Evolutionary conservation across 2,113 vertebrate species (phyloP), one percentile per base, ranked within the genome.

Genomic region (Psephotus haematonotus): DNA sequence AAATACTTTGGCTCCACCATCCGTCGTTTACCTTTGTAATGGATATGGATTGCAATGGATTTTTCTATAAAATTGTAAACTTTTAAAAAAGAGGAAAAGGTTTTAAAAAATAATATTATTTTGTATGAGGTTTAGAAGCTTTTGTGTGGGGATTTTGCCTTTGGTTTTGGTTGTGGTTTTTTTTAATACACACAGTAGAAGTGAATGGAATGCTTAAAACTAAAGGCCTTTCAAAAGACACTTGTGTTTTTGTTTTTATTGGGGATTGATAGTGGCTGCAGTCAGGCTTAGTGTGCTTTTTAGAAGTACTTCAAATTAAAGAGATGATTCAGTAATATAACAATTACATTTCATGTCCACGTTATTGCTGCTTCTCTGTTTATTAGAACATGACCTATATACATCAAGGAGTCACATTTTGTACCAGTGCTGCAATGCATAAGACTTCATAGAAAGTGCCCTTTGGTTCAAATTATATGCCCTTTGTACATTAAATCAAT

Each of bases 381-480:
- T 92, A 65, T 90, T 86, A 90, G 70, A 77, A 91, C 62, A 83
- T 64, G 71, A 88, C 71, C 59, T 90, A 24, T 53, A 60, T 53
- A 55, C 37, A 63, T 82, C 92, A 95, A 90, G 62, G 78, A 91
- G 43, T 75, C 74, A 76, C 85, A 87, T 81, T 93, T 93, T 87
- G 52, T 87, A 50, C 39, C 17, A 69, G 63, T 20, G 37, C 37
- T 82, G 41, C 57, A 76, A 62, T 39, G n/a, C 31, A 13, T 86
- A 92, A 96, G 86, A 84, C 89, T 86, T 86, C 47, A 37, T 31
- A 31, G 43, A 88, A 88, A 92, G 70, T 93, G 43, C 44, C 89
- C 85, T 97, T 97, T 95, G 94, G 95, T 96, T 83, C 93, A 96
- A 96, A 97, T 96, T 95, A 95, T 76, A 90, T 17, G 53, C 65